Evolutionary conservation across 2,888 invertebrate species (phyloP).

Genomic region (Scaptodrosophila latifasciaeformis): DNA sequence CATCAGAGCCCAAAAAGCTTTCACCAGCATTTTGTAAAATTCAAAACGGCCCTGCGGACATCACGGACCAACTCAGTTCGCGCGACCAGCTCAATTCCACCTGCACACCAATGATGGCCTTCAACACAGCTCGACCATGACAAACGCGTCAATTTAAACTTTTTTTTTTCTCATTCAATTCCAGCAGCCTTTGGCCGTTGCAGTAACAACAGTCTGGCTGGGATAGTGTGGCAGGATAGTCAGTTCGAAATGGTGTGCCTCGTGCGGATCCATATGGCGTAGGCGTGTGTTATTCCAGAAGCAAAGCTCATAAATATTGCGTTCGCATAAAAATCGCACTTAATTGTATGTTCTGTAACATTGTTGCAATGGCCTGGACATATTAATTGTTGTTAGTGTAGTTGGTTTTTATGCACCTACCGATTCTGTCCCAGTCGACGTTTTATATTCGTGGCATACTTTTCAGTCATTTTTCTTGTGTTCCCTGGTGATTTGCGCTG

Average conservation of each 20-base stretch:
- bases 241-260: not conserved
- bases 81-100: too few relatives aligned
- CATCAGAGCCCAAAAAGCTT: too few relatives aligned
- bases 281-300: slow-evolving; percentile 26
- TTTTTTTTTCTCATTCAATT: slow-evolving; percentile 9
- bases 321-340: slow-evolving; percentile 51
- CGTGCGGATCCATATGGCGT: slow-evolving; percentile 4
- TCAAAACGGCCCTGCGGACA: too few relatives aligned
- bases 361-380: slow-evolving; percentile 39
- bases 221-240: not conserved
- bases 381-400: too few relatives aligned
- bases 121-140: not conserved
- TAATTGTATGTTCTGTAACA: slow-evolving; percentile 54
- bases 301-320: slow-evolving; percentile 47
- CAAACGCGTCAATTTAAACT: slow-evolving; percentile 39
- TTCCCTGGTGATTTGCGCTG: too few relatives aligned
- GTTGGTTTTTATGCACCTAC: not conserved
- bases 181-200: not conserved
- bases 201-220: not conserved
- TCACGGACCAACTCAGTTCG: too few relatives aligned
- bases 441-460: slow-evolving; percentile 24
- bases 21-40: too few relatives aligned
- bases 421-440: not conserved
- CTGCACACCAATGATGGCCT: not conserved
- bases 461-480: slow-evolving; percentile 4